Percentiles rank a stretch among this genome's conserved stretches.
Conservation (phyloP, 2,888 invertebrate species). For the Dasypogon diadema region DNA sequence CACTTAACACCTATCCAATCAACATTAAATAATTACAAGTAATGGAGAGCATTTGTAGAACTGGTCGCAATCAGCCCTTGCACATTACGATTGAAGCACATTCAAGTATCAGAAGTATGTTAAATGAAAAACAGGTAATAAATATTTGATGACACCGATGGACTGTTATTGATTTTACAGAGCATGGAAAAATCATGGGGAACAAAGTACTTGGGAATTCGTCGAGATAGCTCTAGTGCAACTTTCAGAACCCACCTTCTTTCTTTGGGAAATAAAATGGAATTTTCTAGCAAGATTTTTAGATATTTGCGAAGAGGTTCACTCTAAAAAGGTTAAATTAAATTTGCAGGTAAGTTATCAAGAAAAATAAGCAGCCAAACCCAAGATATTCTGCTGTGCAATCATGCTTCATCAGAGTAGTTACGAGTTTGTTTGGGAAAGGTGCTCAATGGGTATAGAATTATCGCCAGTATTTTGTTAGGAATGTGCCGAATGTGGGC, state of each 20-base stretch:
- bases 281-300: conserved; percentile 49
- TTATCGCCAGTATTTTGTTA: no score
- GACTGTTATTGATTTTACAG: conserved; percentile 46
- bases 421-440: conserved; percentile 1
- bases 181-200: conserved; percentile 47
- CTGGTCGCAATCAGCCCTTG: conserved; percentile 2
- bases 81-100: not conserved
- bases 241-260: conserved; percentile 20
- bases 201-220: conserved; percentile 31
- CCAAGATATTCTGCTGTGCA: conserved; percentile 5
- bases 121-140: conserved; percentile 41
- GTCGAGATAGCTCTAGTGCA: conserved; percentile 33
- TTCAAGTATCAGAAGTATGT: conserved; percentile 13
- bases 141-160: conserved; percentile 49
- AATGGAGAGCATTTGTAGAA: not conserved
- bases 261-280: conserved; percentile 14
- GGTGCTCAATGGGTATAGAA: no score
- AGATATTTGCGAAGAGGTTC: conserved; percentile 13
- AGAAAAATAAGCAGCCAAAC: not conserved
- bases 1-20: conserved; percentile 40
- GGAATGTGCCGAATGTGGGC: no score
- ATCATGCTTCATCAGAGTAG: conserved; percentile 14
- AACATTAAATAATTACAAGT: conserved; percentile 7
- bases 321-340: conserved; percentile 33
- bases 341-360: conserved; percentile 35